Base-by-base conservation (phyloP, 2,888 invertebrate species). In the Scaptomyza flava region DNA sequence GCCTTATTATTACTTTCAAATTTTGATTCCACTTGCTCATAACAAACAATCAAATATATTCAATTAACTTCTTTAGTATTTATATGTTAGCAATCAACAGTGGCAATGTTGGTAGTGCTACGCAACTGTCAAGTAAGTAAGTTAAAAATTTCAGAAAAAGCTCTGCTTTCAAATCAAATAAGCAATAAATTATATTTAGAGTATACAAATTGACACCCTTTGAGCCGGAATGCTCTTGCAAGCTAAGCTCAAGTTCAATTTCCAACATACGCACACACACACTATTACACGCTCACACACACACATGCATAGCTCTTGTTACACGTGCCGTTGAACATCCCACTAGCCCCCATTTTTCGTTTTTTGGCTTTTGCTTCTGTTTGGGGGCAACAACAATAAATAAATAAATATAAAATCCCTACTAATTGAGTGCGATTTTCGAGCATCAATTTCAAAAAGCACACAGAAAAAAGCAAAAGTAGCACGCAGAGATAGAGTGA, bases 381-480 rank as follows among this genome's bases (percentile, higher is more conserved):
- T 48, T 43, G 51, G 51, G 58, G 51, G 58, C 75, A 71, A 64
- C 79, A 79, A 79, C 68, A 84, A 85, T 85, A 84, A 82, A 88
- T 85, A 83, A 82, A 88, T 84, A 87, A 87, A 85, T 87, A 85
- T 85, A 80, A 84, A 84, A 84, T 84, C 84, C 86, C 69, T 77
- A 83, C 85, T 85, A 85, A 85, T 85, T 85, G 85, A 85, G 89
- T 85, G 89, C 84, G 88, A 85, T 83, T 84, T 87, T 85, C 84
- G 81, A 86, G 81, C 87, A 85, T 89, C 84, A 88, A 86, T 88
- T 88, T 86, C 87, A 88, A 75, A 84, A 88, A 83, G 83, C 84
- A 80, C 56, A 86, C 75, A 72, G n/a, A n/a, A 54, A 62, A 57
- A 53, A 9, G 33, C 31, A 42, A 38, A 53, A 52, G 41, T 23